Evolutionary conservation across 2,113 vertebrate genomes (phyloP).

Genomic region (Nipponia nippon): DNA sequence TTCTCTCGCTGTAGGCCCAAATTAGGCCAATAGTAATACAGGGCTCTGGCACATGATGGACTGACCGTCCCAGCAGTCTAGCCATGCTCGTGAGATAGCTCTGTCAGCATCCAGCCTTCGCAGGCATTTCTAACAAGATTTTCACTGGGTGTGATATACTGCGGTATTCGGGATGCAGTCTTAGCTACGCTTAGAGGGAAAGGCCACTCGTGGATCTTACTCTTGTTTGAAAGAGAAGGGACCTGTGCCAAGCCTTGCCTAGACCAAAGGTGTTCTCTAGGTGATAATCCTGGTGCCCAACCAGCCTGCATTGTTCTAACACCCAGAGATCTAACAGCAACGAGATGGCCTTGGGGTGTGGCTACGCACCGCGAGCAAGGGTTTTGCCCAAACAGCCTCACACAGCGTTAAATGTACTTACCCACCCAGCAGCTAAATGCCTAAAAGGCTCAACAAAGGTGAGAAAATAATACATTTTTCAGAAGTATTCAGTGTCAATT

Average conservation of each 20-base stretch:
- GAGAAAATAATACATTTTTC: not conserved
- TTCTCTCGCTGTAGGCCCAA: not conserved
- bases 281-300: not conserved
- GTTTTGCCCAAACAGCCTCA: not conserved
- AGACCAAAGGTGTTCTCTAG: not conserved
- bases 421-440: not conserved
- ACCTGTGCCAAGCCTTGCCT: not conserved
- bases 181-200: not conserved
- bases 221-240: not conserved
- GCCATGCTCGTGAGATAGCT: not conserved
- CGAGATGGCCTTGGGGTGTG: not conserved
- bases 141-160: not conserved
- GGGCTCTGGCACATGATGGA: not conserved
- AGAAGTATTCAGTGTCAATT: not conserved
- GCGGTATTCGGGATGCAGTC: not conserved
- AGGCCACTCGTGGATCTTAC: not conserved
- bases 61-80: not conserved
- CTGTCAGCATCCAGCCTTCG: not conserved
- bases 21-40: not conserved
- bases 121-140: not conserved
- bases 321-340: not conserved
- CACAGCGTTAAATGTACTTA: not conserved
- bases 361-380: rapidly evolving
- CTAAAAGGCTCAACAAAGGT: not conserved
- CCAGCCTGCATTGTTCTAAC: not conserved